Evolutionary conservation across 2,113 vertebrate species (phyloP).

Genomic region (Melanostigma gelatinosum): DNA sequence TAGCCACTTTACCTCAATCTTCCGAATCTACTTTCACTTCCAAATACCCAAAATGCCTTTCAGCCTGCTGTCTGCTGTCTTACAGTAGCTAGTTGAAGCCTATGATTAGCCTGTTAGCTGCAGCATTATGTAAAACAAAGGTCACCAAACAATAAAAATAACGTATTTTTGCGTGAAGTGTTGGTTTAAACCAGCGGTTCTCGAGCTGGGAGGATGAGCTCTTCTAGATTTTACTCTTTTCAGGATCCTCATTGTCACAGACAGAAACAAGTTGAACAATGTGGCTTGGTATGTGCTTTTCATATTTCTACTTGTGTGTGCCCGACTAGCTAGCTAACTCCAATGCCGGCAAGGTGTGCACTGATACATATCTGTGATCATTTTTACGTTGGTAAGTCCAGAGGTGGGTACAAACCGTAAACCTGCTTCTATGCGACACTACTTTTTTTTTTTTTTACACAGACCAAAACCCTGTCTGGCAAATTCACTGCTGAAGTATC

Average conservation of each 20-base stretch:
- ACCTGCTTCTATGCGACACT: neutral
- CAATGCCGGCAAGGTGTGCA: neutral
- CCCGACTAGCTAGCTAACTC: neutral
- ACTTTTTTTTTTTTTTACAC: neutral
- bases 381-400: neutral
- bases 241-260: neutral
- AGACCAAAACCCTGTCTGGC: neutral
- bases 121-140: neutral
- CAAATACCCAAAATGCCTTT: neutral
- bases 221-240: neutral
- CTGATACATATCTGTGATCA: neutral
- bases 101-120: neutral
- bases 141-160: neutral
- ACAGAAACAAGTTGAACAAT: neutral
- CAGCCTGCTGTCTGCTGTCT: conserved; percentile 2
- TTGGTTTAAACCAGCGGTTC: neutral
- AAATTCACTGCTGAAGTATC: neutral
- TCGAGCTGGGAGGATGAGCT: too few species aligned
- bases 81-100: neutral
- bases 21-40: neutral
- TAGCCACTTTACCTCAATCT: neutral
- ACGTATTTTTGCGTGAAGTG: neutral
- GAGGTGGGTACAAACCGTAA: neutral
- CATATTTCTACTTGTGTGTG: neutral
- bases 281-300: neutral